Evolutionary conservation across 2,113 vertebrate species (phyloP).

Genomic region (Tetrax tetrax): DNA sequence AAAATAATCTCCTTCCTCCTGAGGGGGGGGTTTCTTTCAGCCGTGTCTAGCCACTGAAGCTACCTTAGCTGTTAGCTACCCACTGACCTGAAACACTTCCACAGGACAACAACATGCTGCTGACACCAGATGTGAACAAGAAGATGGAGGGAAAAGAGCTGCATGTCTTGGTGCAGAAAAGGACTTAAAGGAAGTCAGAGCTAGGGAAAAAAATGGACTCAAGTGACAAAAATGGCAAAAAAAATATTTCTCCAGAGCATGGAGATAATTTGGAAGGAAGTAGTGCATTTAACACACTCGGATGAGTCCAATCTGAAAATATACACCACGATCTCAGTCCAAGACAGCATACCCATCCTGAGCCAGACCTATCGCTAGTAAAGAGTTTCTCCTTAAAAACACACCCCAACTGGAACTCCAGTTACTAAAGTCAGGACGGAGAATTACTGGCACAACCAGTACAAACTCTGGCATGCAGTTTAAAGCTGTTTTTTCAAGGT

Average conservation of each 20-base stretch:
- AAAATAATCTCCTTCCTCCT: background rate
- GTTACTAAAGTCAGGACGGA: background rate
- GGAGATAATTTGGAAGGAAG: background rate
- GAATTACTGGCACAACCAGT: background rate
- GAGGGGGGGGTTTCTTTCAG: background rate
- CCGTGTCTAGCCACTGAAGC: background rate
- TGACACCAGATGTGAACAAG: background rate
- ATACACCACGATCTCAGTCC: background rate
- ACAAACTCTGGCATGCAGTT: background rate
- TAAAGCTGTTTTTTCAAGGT: conserved; percentile 9
- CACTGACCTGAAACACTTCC: background rate
- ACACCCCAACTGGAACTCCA: background rate
- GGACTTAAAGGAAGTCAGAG: background rate
- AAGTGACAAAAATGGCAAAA: background rate
- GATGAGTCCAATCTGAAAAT: background rate
- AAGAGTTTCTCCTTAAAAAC: background rate
- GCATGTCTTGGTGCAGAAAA: background rate
- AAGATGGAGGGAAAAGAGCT: background rate
- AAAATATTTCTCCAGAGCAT: background rate
- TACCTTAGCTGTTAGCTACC: background rate
- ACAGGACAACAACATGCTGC: background rate
- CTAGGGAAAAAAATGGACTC: background rate
- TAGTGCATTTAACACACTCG: background rate
- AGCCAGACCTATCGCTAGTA: background rate
- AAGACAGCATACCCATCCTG: background rate